These are phyloP conservation scores for Entomobrya multifasciata DNA, from an alignment of 2,888 invertebrate species.

Conservation along the genomic window DNA sequence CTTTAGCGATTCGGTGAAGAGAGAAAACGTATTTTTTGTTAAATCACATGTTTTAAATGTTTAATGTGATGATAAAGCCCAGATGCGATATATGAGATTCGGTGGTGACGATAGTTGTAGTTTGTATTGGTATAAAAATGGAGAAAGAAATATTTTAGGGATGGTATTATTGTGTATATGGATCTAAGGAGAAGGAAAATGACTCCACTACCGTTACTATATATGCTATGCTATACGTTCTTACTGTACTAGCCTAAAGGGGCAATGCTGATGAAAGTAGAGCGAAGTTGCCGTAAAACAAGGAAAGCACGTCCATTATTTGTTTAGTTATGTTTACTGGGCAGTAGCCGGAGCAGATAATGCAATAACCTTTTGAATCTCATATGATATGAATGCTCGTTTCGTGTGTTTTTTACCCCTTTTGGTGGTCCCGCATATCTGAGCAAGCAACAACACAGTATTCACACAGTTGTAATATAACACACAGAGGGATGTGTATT, in stretches of 20 bases:
- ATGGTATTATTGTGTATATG: not conserved
- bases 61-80: conserved; percentile 48
- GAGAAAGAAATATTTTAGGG: no score
- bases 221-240: no score
- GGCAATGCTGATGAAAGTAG: conserved; percentile 15
- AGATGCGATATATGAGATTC: no score
- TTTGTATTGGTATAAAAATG: no score
- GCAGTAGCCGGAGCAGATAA: conserved; percentile 16
- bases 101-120: conserved; percentile 2
- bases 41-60: conserved; percentile 56
- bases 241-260: no score
- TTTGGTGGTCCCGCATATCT: no score
- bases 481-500: conserved; percentile 25
- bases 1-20: not conserved
- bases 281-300: conserved; percentile 18
- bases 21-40: conserved; percentile 35
- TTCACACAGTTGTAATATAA: no score
- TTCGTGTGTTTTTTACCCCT: not conserved
- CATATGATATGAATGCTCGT: not conserved
- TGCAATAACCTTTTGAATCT: conserved; percentile 3
- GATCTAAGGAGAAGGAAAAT: not conserved
- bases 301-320: conserved; percentile 31
- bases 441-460: no score
- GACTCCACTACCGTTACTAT: no score
- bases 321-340: conserved; percentile 24